phyloP scores from a whole-genome alignment of 2,888 invertebrate species.

The Chalcosyrphus nemorum region DNA sequence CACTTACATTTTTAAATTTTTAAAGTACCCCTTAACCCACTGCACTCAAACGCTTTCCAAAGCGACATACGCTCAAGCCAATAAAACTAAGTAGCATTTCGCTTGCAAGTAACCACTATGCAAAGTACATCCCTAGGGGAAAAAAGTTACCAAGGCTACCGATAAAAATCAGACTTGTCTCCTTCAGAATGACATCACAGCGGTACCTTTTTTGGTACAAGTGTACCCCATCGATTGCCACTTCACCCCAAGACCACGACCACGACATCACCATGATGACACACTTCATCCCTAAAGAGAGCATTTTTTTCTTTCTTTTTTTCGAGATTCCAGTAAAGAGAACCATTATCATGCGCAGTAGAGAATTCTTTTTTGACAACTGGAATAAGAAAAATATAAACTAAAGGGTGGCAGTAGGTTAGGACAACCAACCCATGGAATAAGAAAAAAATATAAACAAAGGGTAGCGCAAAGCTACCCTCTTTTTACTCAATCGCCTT shows the following conservation, averaged over 20 bases:
- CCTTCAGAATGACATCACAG: neutral
- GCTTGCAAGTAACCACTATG: no score
- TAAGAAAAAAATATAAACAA: constrained; percentile 7
- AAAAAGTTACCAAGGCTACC: no score
- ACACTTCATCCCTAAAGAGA: neutral
- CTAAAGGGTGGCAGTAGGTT: constrained; percentile 51
- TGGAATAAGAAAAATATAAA: neutral
- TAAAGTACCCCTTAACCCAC: no score
- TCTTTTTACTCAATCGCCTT: neutral
- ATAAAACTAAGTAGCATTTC: no score
- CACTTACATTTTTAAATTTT: no score
- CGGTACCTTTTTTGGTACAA: neutral
- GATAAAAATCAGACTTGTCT: no score
- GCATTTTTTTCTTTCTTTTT: neutral
- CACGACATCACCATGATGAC: neutral
- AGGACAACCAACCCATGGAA: constrained; percentile 23
- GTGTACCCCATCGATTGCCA: neutral
- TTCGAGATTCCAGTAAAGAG: constrained; percentile 5
- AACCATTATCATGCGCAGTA: constrained; percentile 35
- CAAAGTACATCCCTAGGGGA: no score
- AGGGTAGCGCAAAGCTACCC: neutral
- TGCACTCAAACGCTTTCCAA: no score
- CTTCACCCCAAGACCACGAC: neutral
- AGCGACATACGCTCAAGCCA: no score
- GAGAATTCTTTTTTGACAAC: neutral